Evolutionary conservation across 2,888 invertebrate species (phyloP), one percentile per base, ranked within the genome.

Genomic region (Leptopilina drosophilae): DNA sequence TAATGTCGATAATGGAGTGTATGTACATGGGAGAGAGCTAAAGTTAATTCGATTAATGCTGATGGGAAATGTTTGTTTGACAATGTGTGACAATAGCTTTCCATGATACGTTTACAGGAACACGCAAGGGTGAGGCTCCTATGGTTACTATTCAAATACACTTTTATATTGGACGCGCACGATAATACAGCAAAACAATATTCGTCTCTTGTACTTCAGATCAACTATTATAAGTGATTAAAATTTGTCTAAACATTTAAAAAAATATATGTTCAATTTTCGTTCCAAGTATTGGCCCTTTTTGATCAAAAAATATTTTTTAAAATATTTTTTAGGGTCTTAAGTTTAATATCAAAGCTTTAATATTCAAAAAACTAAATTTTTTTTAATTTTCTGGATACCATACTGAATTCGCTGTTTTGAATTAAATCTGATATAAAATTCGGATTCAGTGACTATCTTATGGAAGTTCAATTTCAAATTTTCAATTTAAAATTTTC

Each of bases 41-140:
- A 73, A 73, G 56, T 73, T 73, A 73, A 73, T 73, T 73, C 73
- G 56, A 73, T 73, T 73, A 73, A 73, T 73, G 73, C 56, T 73
- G 9, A 73, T 56, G 33, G 56, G 15, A 14, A 73, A 73, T 73
- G 33, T 73, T 73, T 73, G 73, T 73, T 53, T 8, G 53, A 69
- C 69, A 8, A 69, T 26, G 33, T 49, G 73, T 73, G 73, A 73
- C 73, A 33, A 73, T 26, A 73, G 56, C 73, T 73, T 73, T 73
- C 33, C 7, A 33, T 56, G 33, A 56, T 56, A 53, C 56, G 73
- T 73, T 73, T 73, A 73, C 73, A 73, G 73, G 73, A 73, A 73
- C 33, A 73, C 73, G 73, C 33, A 73, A 73, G 73, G 73, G 73
- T 40, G 73, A 73, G 73, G 73, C 73, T 73, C n/a, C 73, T 73